These are phyloP conservation scores for Hydroisotoma schaefferi DNA, from an alignment of 2,888 invertebrate genomes.

Conservation along the genomic window DNA sequence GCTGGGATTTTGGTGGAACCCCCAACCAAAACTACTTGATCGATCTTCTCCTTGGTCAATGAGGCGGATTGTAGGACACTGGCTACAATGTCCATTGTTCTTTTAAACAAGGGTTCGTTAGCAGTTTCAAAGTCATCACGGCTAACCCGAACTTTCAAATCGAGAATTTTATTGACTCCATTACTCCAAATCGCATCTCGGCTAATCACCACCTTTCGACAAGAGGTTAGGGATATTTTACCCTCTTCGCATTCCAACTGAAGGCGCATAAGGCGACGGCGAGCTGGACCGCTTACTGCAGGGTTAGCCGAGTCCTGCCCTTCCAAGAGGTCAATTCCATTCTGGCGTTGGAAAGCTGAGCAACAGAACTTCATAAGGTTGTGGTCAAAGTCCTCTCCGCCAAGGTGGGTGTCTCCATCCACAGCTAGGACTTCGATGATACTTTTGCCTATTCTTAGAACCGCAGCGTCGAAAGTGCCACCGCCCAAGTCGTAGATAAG, in stretches of 20 bases:
- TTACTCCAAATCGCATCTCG: constrained; percentile 6
- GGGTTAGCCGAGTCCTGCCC: constrained; percentile 15
- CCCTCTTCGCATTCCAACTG: constrained; percentile 18
- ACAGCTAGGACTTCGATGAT: constrained; percentile 21
- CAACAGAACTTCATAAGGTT: constrained; percentile 57
- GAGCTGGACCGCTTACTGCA: neutral
- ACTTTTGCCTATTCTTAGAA: constrained; percentile 14
- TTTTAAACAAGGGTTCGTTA: constrained; percentile 11
- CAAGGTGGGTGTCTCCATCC: constrained; percentile 27
- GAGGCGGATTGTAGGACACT: neutral
- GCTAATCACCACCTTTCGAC: neutral
- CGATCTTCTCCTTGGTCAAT: constrained; percentile 9
- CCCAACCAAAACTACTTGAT: constrained; percentile 73
- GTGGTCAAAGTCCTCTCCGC: constrained; percentile 30
- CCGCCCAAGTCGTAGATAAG: constrained; percentile 38
- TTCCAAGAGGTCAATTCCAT: constrained; percentile 47
- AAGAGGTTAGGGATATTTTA: constrained; percentile 20
- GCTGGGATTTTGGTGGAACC: constrained; percentile 78
- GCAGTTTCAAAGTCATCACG: constrained; percentile 21
- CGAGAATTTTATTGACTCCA: neutral
- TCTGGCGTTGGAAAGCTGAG: constrained; percentile 57
- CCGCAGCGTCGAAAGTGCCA: constrained; percentile 42
- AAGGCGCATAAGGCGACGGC: constrained; percentile 15
- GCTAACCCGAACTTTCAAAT: constrained; percentile 13
- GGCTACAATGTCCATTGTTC: constrained; percentile 18